Conservation (phyloP, 2,888 invertebrate species). For the Odontomyia ornata region DNA sequence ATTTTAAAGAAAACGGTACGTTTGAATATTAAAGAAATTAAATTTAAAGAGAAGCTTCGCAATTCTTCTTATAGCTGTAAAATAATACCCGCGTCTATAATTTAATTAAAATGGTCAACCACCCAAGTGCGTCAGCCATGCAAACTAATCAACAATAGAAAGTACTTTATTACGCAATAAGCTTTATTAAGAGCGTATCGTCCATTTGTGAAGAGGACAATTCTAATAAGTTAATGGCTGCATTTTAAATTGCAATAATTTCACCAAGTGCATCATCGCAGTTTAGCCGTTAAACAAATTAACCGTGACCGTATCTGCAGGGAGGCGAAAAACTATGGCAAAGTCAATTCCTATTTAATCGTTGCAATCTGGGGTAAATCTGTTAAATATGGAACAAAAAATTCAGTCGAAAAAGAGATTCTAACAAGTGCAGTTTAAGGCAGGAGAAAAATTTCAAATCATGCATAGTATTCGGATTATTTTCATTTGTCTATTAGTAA, state of each 20-base stretch:
- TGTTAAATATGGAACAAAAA: background rate
- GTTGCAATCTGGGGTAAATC: background rate
- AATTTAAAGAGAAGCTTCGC: too few relatives aligned
- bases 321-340: background rate
- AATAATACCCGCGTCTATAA: too few relatives aligned
- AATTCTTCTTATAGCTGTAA: too few relatives aligned
- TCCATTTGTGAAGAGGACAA: background rate
- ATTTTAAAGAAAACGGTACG: too few relatives aligned
- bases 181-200: background rate
- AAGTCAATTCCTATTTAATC: constrained; percentile 16
- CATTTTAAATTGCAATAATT: background rate
- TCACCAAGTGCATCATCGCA: background rate
- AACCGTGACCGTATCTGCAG: constrained; percentile 8
- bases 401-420: background rate
- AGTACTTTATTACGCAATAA: too few relatives aligned
- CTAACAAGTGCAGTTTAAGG: background rate
- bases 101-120: too few relatives aligned
- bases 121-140: too few relatives aligned
- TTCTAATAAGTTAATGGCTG: background rate
- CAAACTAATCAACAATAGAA: too few relatives aligned
- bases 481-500: constrained; percentile 38
- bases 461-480: background rate
- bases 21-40: too few relatives aligned
- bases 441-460: background rate
- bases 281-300: background rate